phyloP scores from a whole-genome alignment of 2,888 invertebrate species.

The Halocaridina rubra region DNA sequence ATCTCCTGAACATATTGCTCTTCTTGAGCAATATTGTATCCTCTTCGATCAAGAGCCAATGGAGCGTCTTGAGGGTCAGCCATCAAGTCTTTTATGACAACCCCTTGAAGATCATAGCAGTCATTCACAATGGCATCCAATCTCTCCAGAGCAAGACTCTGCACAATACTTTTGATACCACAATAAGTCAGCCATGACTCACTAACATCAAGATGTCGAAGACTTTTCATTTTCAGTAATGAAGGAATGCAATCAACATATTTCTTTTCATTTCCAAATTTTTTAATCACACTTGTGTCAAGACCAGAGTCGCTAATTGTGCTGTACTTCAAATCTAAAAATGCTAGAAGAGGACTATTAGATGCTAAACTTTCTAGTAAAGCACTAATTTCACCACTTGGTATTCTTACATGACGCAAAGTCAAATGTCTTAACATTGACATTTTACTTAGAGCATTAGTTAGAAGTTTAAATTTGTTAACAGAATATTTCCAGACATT shows the following conservation, averaged over 20 bases:
- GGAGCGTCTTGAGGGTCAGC: background rate
- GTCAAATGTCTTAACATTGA: constrained; percentile 24
- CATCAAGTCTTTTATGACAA: constrained; percentile 20
- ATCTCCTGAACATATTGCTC: background rate
- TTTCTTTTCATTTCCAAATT: constrained; percentile 18
- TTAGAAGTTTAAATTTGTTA: background rate
- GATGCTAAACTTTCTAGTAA: constrained; percentile 13
- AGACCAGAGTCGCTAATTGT: constrained; percentile 23
- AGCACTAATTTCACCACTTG: background rate
- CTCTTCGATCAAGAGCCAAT: background rate
- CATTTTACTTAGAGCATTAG: constrained; percentile 26
- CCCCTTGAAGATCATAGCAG: constrained; percentile 21
- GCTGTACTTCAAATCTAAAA: constrained; percentile 27
- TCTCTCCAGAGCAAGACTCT: constrained; percentile 6
- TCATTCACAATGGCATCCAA: constrained; percentile 24
- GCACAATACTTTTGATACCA: constrained; percentile 24
- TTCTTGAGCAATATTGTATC: constrained; percentile 7
- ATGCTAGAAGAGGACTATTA: constrained; percentile 22
- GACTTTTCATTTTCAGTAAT: constrained; percentile 26
- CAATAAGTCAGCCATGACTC: constrained; percentile 31
- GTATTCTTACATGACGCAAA: constrained; percentile 18
- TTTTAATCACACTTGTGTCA: constrained; percentile 5
- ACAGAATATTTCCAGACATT: constrained; percentile 23
- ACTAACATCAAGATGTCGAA: constrained; percentile 30
- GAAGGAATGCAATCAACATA: constrained; percentile 33